Evolutionary conservation across 2,888 invertebrate species (phyloP).

Genomic region (Amblyteles armatorius): DNA sequence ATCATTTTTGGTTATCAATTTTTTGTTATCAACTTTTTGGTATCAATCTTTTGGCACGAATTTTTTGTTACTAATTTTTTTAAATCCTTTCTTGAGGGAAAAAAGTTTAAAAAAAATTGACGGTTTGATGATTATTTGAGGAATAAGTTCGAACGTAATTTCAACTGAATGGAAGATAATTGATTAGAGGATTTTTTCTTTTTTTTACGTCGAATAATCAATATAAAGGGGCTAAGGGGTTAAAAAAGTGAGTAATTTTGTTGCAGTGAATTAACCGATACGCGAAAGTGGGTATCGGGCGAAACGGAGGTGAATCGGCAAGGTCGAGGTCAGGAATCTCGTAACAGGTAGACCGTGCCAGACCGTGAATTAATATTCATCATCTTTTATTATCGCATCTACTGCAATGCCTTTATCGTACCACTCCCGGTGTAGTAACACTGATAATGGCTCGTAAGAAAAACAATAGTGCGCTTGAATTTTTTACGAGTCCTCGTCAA

Average conservation of each 20-base stretch:
- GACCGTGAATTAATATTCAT: conserved; percentile 38
- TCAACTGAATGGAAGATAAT: neutral
- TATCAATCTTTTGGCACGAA: too few species aligned
- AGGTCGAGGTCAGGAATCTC: conserved; percentile 39
- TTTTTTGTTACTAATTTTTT: too few species aligned
- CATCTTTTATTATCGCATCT: conserved; percentile 1
- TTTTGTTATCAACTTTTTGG: neutral
- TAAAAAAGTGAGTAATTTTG: neutral
- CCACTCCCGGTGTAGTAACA: neutral
- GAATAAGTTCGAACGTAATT: neutral
- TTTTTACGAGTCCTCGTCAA: conserved; percentile 23
- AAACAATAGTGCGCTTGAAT: conserved; percentile 11
- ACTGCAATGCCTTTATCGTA: neutral
- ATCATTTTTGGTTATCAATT: too few species aligned
- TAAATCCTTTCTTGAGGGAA: too few species aligned
- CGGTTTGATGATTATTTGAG: neutral
- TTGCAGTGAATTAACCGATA: neutral
- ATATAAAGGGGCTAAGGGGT: neutral
- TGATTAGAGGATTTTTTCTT: neutral
- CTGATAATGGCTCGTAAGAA: neutral
- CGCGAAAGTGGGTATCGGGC: neutral
- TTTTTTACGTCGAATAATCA: neutral
- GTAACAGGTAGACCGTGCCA: neutral
- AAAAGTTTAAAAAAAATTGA: neutral
- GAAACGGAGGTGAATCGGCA: conserved; percentile 2